Base-by-base conservation (phyloP, 2,888 invertebrate genomes). In the Asteroscopus sphinx region DNA sequence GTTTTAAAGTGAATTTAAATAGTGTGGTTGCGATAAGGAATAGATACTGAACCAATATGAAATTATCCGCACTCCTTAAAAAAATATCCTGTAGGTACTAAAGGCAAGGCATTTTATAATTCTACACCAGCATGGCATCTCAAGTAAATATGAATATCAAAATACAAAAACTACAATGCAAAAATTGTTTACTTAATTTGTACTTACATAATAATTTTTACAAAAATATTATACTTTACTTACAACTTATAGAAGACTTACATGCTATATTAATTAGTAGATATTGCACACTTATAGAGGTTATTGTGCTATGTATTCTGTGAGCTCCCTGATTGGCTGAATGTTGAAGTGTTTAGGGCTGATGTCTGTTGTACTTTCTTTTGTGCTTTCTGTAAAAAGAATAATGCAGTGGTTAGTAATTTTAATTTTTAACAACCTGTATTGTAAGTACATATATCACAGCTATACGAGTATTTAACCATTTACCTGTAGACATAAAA, bases 301-400 rank as follows among this genome's bases (percentile, higher is more conserved):
- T n/a, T 16, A 44, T 40, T 37, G 12, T 65, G 57, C 61, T 73
- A 83, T 0, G 71, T 77, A 46, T 88, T 89, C 49, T 92, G 92
- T 36, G 92, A 92, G 63, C 80, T 86, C 7, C 92, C 89, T 0
- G 93, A 88, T 51, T 92, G 93, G 63, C 86, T 91, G 79, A 88
- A 89, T n/a, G 89, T 83, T 1, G 93, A 91, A 4, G 74, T 87
- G 67, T 92, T 49, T 87, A 79, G 56, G 70, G 8, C n/a, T 7
- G 64, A 90, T 1, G 66, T 52, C 8, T 83, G 64, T 8, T 86
- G 79, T 1, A 75, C 68, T 8, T 79, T 77, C 69, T 89, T 90
- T 60, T 86, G 88, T 0, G 92, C 80, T 83, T 86, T 87, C 93
- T 94, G 90, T 28, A 92, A 91, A 16, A 15, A 48, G 41, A 55